Base-by-base conservation (phyloP, 1,140 invertebrate species). In the Calosoma granatense region DNA sequence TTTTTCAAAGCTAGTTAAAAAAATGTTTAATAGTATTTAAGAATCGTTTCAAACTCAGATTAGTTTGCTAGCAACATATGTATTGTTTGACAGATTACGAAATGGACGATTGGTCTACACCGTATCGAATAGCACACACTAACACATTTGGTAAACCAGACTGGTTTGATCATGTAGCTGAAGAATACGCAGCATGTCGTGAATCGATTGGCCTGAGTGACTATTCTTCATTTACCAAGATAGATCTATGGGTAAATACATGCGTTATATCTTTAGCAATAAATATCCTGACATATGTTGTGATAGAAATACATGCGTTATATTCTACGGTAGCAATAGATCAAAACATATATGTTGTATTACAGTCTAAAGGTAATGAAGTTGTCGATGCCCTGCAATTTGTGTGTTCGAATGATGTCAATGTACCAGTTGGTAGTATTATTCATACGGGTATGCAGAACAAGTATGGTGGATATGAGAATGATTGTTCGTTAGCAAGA, bases 361-460 rank as follows among this genome's bases (percentile, higher is more conserved):
- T 76, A 57, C 61, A 86, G 83, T 89, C 88, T 1, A 85, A 88
- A 67, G 90, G 87, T 2, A 80, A 78, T 51, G 94, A 97, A 78
- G 93, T 95, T 1, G 86, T 98, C 0, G 82, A 94, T 39, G 81
- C 88, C 51, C 74, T 99, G 12, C 95, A 98, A 72, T 92, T 92
- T 69, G 72, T 98, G 11, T 98, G 96, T 69, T 96, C 94, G 20
- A 98, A 97, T 72, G 88, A 98, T 74, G 90, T 99, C 15, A 91
- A 98, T 72, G 90, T 97, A 9, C 90, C 93, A 1, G 79, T 95
- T 23, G 96, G 94, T 20, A 88, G 88, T 64, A 95, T 98, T 57
- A 92, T 97, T 61, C 96, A 98, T 66, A 98, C 96, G 3, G 97
- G 96, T 56, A 97, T 99, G 94, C 95, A 98, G 73, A 98, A 98